Evolutionary conservation across 2,888 invertebrate genomes (phyloP), one percentile per base, ranked within the genome.

Genomic region (Muscina levida): DNA sequence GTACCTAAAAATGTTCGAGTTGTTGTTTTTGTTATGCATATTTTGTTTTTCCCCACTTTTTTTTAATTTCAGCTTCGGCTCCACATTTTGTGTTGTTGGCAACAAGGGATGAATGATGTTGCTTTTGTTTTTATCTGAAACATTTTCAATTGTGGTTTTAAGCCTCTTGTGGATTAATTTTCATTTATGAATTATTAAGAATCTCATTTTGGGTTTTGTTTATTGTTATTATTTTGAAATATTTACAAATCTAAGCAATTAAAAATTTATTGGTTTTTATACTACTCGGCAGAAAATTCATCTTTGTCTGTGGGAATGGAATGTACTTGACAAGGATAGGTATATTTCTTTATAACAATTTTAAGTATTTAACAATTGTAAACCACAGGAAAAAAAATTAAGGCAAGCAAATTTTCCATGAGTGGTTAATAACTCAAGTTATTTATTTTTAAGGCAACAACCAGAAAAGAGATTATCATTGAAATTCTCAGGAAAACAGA

Each of bases 131-230:
- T 15, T 70, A 57, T 67, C 57, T 51, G 53, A 77, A 65, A 71
- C 65, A 77, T 77, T 78, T 81, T 74, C 77, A 75, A 70, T 81
- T 81, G 81, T 81, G 81, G 81, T 68, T 77, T 73, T 72, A 77
- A 77, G 72, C 77, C 81, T 75, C 81, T 81, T 77, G 77, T 65
- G 62, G 77, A 77, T 81, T 81, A 81, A 77, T 75, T 81, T 81
- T 72, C 72, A 74, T 72, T 72, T 68, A 72, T 81, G 65, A 81
- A 81, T 81, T 72, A 81, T 81, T 81, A 77, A 81, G 74, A 74
- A 46, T 68, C 68, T 75, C 67, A 75, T 75, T 77, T 81, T 72
- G 65, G 44, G 42, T 68, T 68, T 68, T 68, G 51, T 3, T 22
- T 51, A 8, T 24, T 62, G 44, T 51, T 15, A 4, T 15, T 39